Conservation (phyloP, 1,140 invertebrate genomes). For the Palaemon carinicauda region DNA sequence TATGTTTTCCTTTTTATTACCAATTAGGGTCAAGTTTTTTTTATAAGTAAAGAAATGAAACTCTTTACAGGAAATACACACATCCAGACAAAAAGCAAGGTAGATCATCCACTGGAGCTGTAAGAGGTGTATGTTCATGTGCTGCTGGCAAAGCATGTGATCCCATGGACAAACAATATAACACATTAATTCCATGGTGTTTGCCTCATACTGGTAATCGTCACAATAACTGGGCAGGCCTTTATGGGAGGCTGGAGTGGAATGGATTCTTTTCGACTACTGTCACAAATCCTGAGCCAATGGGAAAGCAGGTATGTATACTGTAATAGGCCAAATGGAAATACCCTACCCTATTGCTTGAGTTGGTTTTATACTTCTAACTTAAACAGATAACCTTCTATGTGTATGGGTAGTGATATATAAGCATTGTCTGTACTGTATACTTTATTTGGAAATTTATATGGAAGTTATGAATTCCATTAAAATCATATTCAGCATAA, state of each 20-base stretch:
- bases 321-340: background rate
- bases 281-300: conserved; percentile 83
- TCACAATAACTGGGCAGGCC: conserved; percentile 85
- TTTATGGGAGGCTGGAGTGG: conserved; percentile 82
- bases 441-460: no score
- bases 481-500: no score
- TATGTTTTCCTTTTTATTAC: no score
- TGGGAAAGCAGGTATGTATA: conserved; percentile 85
- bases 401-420: no score
- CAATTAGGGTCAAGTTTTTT: no score
- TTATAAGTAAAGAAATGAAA: no score
- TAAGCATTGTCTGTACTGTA: no score
- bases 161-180: conserved; percentile 79
- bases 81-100: conserved; percentile 78
- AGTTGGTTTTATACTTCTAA: background rate
- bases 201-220: conserved; percentile 86
- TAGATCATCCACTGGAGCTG: conserved; percentile 68
- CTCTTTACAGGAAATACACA: conserved; percentile 69
- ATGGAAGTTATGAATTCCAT: no score
- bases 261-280: conserved; percentile 89
- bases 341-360: background rate
- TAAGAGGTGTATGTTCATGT: conserved; percentile 84
- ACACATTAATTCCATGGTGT: conserved; percentile 91
- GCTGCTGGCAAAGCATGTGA: conserved; percentile 73
- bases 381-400: background rate